A percentile compares a stretch with the other conserved stretches of the same genome.
phyloP scores from a whole-genome alignment of 1,140 invertebrate genomes.

The Trigoniulus corallinus region DNA sequence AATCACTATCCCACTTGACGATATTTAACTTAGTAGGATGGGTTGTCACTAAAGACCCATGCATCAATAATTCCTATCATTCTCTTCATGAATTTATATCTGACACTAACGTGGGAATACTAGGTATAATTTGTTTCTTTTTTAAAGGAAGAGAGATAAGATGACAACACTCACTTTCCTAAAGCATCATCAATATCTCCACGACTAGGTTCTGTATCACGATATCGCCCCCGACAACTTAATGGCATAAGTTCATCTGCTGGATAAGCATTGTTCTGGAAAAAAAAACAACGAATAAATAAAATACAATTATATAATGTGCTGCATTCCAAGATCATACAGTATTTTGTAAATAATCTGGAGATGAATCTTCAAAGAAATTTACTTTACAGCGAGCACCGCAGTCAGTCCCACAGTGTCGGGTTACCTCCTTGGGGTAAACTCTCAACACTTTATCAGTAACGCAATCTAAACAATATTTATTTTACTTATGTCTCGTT shows the following conservation, averaged over 20 bases:
- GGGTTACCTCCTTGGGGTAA: not conserved
- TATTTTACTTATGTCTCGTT: no score
- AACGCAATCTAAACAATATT: no score
- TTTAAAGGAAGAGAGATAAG: no score
- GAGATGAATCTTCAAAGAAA: not conserved
- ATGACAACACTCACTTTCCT: constrained; percentile 74
- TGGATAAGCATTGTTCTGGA: constrained; percentile 77
- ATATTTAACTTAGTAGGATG: no score
- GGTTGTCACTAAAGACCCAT: no score
- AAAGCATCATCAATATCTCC: constrained; percentile 92
- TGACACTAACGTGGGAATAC: no score
- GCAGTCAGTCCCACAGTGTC: no score
- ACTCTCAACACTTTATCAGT: not conserved
- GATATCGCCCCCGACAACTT: constrained; percentile 77
- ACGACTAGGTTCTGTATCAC: constrained; percentile 65
- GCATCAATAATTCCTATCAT: no score
- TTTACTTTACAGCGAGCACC: not conserved
- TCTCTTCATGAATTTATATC: no score
- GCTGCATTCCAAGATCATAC: not conserved
- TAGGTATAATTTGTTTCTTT: no score
- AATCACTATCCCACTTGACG: no score
- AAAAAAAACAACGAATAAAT: not conserved
- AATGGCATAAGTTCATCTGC: constrained; percentile 97
- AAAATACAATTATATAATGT: not conserved
- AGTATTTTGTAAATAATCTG: not conserved